Percentiles rank a stretch among this genome's conserved stretches.
Evolutionary conservation across 64 coral and sea anemone species (phyloP).

Genomic region (Porites australiensis): DNA sequence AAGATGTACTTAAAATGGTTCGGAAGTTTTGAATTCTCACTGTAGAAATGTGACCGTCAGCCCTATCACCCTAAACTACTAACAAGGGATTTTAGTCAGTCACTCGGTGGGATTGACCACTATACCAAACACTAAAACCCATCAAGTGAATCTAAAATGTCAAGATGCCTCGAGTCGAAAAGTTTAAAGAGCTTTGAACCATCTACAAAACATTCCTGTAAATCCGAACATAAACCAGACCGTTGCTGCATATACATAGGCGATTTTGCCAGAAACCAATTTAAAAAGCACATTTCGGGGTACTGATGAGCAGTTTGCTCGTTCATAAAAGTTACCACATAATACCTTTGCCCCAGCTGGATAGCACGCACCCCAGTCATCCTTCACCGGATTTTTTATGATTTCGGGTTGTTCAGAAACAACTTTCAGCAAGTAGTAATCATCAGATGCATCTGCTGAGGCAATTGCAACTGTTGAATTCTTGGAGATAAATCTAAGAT

Average conservation of each 20-base stretch:
- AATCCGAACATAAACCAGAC: neutral
- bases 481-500: neutral
- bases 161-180: neutral
- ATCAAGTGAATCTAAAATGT: constrained; percentile 20
- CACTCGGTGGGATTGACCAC: too few relatives aligned
- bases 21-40: too few relatives aligned
- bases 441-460: neutral
- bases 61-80: too few relatives aligned
- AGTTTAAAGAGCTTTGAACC: neutral
- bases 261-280: neutral
- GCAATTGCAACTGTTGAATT: neutral
- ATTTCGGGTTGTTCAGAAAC: neutral
- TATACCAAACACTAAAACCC: neutral
- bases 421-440: constrained; percentile 27
- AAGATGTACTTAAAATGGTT: too few relatives aligned
- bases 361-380: neutral
- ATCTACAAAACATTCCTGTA: neutral
- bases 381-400: neutral
- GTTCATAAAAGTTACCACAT: neutral
- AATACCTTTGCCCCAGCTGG: constrained; percentile 2
- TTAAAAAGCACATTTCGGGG: neutral
- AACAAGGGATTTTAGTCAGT: too few relatives aligned
- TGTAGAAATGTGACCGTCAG: too few relatives aligned
- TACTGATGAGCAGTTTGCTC: neutral
- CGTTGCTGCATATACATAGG: neutral